Evolutionary conservation across 2,888 invertebrate genomes (phyloP).

Genomic region (Drosophila lutescens): DNA sequence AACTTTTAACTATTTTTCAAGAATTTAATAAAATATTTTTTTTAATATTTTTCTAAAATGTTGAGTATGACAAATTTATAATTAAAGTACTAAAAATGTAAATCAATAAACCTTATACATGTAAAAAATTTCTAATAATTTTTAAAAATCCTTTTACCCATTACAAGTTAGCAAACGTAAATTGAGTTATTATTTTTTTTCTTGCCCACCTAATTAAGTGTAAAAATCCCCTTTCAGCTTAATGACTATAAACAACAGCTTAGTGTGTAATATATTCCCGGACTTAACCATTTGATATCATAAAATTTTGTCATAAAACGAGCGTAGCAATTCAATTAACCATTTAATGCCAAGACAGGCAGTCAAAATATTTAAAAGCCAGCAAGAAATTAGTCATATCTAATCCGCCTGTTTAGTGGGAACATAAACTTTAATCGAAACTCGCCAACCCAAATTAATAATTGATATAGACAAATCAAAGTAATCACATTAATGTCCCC

Average conservation of each 20-base stretch:
- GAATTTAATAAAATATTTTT: no score
- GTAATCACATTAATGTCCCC: conserved; percentile 1
- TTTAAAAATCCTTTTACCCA: no score
- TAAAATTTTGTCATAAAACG: neutral
- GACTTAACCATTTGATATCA: neutral
- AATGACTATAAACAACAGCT: neutral
- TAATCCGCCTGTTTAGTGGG: neutral
- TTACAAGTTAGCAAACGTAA: neutral
- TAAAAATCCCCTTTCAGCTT: neutral
- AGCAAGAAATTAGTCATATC: neutral
- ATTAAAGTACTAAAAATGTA: no score
- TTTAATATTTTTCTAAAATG: no score
- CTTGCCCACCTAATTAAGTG: neutral
- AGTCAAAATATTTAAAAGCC: neutral
- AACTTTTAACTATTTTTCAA: no score
- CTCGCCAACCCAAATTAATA: conserved; percentile 11
- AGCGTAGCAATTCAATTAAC: neutral
- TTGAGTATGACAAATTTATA: no score
- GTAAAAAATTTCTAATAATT: neutral
- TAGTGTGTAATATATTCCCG: neutral
- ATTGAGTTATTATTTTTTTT: neutral
- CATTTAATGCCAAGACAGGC: neutral
- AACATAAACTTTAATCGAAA: neutral
- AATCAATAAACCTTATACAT: neutral
- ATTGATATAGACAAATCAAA: conserved; percentile 10